Evolutionary conservation across 2,888 invertebrate genomes (phyloP).

Genomic region (Lithophane socia): DNA sequence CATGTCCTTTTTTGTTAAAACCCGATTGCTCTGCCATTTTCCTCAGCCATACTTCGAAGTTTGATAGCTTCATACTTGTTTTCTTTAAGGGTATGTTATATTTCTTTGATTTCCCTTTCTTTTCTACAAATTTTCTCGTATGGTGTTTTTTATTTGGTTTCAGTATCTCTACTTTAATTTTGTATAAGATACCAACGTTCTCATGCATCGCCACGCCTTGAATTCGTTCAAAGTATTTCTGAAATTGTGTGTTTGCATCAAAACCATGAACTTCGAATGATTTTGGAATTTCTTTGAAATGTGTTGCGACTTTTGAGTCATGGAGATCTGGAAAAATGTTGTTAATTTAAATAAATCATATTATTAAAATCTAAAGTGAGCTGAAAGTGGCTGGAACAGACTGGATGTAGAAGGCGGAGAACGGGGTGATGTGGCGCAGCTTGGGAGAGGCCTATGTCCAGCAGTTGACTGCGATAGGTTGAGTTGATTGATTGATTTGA

Average conservation of each 20-base stretch:
- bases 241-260: conserved; percentile 74
- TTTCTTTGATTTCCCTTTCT: conserved; percentile 78
- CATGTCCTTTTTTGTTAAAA: conserved; percentile 54
- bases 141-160: conserved; percentile 61
- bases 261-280: conserved; percentile 77
- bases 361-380: not conserved
- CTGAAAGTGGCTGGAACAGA: no score
- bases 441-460: no score
- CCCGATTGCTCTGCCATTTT: conserved; percentile 77
- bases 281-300: conserved; percentile 77
- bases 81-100: conserved; percentile 85
- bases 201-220: conserved; percentile 75
- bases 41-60: conserved; percentile 81
- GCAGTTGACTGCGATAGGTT: no score
- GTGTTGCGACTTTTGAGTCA: conserved; percentile 64
- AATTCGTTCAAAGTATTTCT: conserved; percentile 77
- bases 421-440: no score
- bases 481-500: no score
- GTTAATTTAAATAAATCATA: no score
- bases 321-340: conserved; percentile 66
- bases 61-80: conserved; percentile 84
- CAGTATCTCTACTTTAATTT: conserved; percentile 77
- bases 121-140: conserved; percentile 63
- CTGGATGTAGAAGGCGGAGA: no score
- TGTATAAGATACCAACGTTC: conserved; percentile 78